These are phyloP conservation scores for Coilia nasus DNA, from an alignment of 2,797 vertebrate species.

Conservation along the genomic window DNA sequence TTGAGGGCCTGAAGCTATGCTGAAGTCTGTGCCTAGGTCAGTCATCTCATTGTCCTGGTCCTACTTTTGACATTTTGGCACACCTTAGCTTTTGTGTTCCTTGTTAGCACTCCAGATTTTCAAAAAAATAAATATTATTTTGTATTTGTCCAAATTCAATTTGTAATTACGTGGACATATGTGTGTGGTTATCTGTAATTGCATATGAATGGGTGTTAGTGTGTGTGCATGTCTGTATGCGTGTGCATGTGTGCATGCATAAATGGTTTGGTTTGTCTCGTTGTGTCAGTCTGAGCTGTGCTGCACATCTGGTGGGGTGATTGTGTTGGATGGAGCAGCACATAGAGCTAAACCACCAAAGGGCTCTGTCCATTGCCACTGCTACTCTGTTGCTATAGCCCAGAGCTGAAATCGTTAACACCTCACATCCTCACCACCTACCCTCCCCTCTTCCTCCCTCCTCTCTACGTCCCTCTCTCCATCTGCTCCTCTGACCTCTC, in stretches of 20 bases:
- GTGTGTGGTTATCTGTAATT: background rate
- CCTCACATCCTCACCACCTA: conserved; percentile 55
- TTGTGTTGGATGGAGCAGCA: background rate
- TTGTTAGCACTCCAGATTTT: too few relatives aligned
- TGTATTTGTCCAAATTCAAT: too few relatives aligned
- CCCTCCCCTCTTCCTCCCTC: background rate
- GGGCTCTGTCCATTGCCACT: background rate
- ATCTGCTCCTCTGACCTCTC: conserved; percentile 52
- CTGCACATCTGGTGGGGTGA: background rate
- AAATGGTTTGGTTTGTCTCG: background rate
- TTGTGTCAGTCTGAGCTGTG: background rate
- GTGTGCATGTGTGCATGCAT: background rate
- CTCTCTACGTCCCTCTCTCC: conserved; percentile 63
- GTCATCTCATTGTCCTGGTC: too few relatives aligned
- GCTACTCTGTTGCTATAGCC: conserved; percentile 56
- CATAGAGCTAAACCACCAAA: background rate
- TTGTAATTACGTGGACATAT: too few relatives aligned
- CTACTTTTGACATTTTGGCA: too few relatives aligned
- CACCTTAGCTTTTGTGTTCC: too few relatives aligned
- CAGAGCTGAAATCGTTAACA: conserved; percentile 61
- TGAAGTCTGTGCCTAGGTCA: too few relatives aligned
- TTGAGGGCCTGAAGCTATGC: too few relatives aligned
- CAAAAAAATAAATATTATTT: too few relatives aligned
- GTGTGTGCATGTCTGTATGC: background rate
- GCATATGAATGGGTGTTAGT: background rate